These are phyloP conservation scores for Nannobrachium achirus DNA, from an alignment of 2,113 vertebrate species.

Conservation along the genomic window DNA sequence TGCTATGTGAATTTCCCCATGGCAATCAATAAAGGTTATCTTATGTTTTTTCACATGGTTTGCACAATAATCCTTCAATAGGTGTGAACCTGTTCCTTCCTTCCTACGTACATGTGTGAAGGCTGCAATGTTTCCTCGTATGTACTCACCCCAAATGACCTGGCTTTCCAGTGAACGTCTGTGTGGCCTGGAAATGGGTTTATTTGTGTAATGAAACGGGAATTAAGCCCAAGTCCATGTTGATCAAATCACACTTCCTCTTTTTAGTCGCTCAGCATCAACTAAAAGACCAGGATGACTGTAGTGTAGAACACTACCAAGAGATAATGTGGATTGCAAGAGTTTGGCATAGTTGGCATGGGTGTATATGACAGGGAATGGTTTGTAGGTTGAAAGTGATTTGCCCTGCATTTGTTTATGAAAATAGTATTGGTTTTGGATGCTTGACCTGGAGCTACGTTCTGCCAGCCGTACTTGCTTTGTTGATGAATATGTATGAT, in stretches of 20 bases:
- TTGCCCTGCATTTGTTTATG: constrained; percentile 9
- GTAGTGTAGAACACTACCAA: background rate
- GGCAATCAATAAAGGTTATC: no score
- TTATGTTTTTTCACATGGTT: background rate
- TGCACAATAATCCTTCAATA: background rate
- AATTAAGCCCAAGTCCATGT: background rate
- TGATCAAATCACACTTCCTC: background rate
- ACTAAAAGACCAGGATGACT: background rate
- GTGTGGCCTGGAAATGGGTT: background rate
- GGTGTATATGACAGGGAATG: background rate
- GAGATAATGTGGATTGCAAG: background rate
- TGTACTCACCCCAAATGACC: background rate
- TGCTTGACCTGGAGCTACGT: background rate
- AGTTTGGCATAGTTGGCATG: background rate
- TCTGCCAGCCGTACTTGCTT: background rate
- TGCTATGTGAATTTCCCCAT: no score
- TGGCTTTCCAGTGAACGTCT: no score
- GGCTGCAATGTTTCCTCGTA: constrained; percentile 11
- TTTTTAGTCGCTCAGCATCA: background rate
- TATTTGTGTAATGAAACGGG: background rate
- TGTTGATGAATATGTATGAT: constrained; percentile 1
- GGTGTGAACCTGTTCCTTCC: background rate
- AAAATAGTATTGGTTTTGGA: constrained; percentile 11
- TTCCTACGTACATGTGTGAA: constrained; percentile 17
- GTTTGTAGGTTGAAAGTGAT: background rate